A percentile compares a stretch with the other conserved stretches of the same genome.
Evolutionary conservation across 1,140 invertebrate genomes (phyloP).

Genomic region (Neodiprion pinetum): DNA sequence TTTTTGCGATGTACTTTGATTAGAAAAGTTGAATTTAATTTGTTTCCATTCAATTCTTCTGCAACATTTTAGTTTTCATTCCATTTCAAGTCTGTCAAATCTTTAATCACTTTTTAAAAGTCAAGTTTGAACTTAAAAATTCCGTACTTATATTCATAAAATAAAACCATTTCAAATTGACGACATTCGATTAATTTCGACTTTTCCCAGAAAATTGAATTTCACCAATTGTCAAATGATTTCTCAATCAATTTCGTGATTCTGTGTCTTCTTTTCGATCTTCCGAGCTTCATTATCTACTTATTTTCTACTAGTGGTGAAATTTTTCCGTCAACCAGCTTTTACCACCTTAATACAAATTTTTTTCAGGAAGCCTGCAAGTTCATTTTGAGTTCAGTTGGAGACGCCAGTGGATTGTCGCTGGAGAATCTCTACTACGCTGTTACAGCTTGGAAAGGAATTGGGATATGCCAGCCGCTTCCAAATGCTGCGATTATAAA

Average conservation of each 20-base stretch:
- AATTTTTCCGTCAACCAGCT: neutral
- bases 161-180: no score
- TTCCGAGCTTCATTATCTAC: neutral
- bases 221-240: no score
- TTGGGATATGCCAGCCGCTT: constrained; percentile 58
- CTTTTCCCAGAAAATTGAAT: no score
- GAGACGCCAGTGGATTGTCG: constrained; percentile 50
- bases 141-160: no score
- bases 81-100: no score
- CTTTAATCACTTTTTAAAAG: no score
- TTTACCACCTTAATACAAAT: neutral
- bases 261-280: neutral
- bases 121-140: no score
- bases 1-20: no score
- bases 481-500: constrained; percentile 42
- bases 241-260: neutral
- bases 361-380: constrained; percentile 65
- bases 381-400: constrained; percentile 50
- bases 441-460: constrained; percentile 58
- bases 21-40: no score
- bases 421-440: constrained; percentile 65
- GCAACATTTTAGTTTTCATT: no score
- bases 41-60: no score
- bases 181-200: no score
- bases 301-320: neutral